Conservation (phyloP, 2,113 vertebrate species). For the Dryoscopus gambensis region DNA sequence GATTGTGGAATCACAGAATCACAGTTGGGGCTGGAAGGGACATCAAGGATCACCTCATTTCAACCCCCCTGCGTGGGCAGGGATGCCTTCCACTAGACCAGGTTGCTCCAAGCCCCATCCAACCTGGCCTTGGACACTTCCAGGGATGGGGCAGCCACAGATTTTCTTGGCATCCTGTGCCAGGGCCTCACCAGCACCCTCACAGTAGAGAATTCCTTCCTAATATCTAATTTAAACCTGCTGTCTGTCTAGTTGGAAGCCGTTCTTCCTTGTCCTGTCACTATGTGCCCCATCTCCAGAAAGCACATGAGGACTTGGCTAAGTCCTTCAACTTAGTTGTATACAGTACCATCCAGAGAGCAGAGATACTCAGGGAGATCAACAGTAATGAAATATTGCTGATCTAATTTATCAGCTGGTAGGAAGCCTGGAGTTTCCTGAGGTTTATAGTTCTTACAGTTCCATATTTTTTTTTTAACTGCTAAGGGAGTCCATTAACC, state of each 20-base stretch:
- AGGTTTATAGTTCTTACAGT: background rate
- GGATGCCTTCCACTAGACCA: background rate
- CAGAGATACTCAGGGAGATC: background rate
- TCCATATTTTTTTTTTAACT: background rate
- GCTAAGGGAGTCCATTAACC: background rate
- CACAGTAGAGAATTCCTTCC: background rate
- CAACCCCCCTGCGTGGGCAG: accelerated
- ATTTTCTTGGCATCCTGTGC: background rate
- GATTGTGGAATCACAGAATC: background rate
- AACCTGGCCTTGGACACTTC: background rate
- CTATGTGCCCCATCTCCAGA: background rate
- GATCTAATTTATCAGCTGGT: background rate
- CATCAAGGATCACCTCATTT: background rate
- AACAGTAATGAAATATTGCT: background rate
- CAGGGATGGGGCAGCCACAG: background rate
- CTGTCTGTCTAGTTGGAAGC: background rate
- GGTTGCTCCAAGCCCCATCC: background rate
- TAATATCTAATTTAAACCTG: background rate
- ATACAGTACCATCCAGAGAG: background rate
- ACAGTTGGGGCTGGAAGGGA: background rate
- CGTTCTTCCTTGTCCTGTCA: background rate
- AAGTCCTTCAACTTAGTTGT: background rate
- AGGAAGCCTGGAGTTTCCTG: background rate
- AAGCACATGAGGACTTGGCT: background rate
- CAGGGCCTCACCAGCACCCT: background rate